Conservation (phyloP, 2,113 vertebrate species). For the Pyrgilauda ruficollis region DNA sequence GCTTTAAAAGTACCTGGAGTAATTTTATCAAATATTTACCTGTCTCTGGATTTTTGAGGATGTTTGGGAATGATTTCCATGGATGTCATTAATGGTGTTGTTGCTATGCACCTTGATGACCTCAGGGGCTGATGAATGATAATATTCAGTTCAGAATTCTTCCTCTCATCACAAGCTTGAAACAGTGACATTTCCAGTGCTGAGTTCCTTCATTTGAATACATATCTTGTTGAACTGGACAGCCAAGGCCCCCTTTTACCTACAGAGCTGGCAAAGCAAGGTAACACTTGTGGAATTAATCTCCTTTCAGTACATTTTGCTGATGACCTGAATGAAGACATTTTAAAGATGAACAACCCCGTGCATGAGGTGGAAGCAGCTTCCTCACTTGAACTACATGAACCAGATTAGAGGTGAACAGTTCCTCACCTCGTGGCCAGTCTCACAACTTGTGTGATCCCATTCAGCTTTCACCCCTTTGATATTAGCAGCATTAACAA, state of each 20-base stretch:
- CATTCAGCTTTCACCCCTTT: not conserved
- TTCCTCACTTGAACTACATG: not conserved
- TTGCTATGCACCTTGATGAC: not conserved
- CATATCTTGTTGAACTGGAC: not conserved
- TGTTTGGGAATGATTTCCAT: not conserved
- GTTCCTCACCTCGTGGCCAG: not conserved
- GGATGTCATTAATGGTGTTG: not conserved
- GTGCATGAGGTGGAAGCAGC: not conserved
- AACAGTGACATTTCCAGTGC: not conserved
- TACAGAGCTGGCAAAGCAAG: not conserved
- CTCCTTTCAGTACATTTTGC: not conserved
- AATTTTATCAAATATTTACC: not conserved
- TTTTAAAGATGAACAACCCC: not conserved
- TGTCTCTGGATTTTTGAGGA: not conserved
- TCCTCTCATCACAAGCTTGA: not conserved
- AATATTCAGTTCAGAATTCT: not conserved
- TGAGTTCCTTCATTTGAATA: not conserved
- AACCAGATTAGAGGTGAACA: not conserved
- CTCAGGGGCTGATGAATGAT: not conserved
- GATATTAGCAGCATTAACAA: slow-evolving; percentile 40
- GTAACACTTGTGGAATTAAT: not conserved
- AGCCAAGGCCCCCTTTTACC: not conserved
- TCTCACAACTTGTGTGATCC: not conserved
- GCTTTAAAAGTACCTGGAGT: not conserved
- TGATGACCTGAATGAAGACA: not conserved